Conservation (phyloP, 1,140 invertebrate species). For the Lethrus apterus region DNA sequence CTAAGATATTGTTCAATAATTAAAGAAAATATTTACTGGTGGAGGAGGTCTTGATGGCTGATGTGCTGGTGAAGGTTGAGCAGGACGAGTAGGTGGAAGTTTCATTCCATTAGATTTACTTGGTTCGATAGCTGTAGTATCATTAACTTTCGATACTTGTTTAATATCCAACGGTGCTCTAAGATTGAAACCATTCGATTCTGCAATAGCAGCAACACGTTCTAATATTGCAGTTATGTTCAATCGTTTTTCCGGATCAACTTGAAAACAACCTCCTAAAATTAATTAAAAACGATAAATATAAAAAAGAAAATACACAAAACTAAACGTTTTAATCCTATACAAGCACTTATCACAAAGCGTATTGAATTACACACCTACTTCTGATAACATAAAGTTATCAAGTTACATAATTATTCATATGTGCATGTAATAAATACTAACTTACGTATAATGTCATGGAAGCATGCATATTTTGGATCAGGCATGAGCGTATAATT, state of each 20-base stretch:
- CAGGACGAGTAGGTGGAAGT: slow-evolving; percentile 35
- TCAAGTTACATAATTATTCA: neutral
- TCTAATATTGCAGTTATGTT: slow-evolving; percentile 74
- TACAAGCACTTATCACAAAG: no score
- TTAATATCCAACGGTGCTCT: slow-evolving; percentile 66
- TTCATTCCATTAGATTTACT: slow-evolving; percentile 29
- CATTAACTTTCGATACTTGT: slow-evolving; percentile 39
- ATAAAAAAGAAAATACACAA: no score
- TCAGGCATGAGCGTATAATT: slow-evolving; percentile 86
- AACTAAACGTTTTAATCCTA: no score
- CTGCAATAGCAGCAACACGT: slow-evolving; percentile 76
- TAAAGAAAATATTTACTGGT: slow-evolving; percentile 18
- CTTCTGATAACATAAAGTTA: neutral
- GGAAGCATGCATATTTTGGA: slow-evolving; percentile 72
- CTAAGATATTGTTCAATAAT: no score
- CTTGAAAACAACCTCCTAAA: slow-evolving; percentile 69
- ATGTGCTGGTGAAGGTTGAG: slow-evolving; percentile 30
- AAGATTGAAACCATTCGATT: slow-evolving; percentile 71
- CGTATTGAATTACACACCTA: neutral
- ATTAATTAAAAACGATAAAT: neutral
- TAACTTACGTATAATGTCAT: slow-evolving; percentile 80
- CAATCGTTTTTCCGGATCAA: slow-evolving; percentile 73
- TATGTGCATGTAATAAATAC: neutral
- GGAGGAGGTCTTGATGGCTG: slow-evolving; percentile 15
- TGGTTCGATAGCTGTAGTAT: slow-evolving; percentile 27